Base-by-base conservation (phyloP, 2,888 invertebrate species). In the Petrophora chlorosata region DNA sequence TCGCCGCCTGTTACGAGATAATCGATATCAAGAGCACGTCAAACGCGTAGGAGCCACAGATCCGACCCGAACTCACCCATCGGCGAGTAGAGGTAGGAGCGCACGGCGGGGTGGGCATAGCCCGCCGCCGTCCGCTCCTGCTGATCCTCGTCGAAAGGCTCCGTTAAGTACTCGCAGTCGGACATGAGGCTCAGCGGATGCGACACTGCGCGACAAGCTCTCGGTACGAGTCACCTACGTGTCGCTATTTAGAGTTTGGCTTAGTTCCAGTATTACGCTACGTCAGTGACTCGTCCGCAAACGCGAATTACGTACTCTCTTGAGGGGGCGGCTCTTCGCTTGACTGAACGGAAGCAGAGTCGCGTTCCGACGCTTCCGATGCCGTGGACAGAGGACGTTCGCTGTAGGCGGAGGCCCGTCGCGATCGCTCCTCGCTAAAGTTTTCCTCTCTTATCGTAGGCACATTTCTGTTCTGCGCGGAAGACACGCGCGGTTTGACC, bases 71-170 rank as follows among this genome's bases (percentile, higher is more conserved):
- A 90, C 91, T 82, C 82, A 91, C 91, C 91, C 84, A 91, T 85
- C 53, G 89, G 82, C 71, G 88, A 86, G 84, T 91, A 91, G 85
- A 90, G 86, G 72, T 88, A 91, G 78, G 90, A 91, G 79, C 90
- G 89, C 76, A 89, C 85, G 76, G 90, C 89, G 69, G 90, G 89
- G 65, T 85, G 91, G 61, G 83, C 76, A 59, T 70, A 82, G 69
- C 82, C 85, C 63, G 71, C 80, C 72, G 75, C 81, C 78, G 82
- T 67, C 62, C 83, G 81, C 77, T 84, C 88, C 80, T 81, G 85
- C 51, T 82, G 85, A 41, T 81, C 85, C 76, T 85, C 89, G 67
- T 86, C 87, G 62, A 79, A 73, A 76, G 87, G 85, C 65, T 88
- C 89, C 65, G 90, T 89, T 58, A 89, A 76, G 76, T 79, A 88